Evolutionary conservation across 2,113 vertebrate genomes (phyloP).

Genomic region (Podarcis raffonei): DNA sequence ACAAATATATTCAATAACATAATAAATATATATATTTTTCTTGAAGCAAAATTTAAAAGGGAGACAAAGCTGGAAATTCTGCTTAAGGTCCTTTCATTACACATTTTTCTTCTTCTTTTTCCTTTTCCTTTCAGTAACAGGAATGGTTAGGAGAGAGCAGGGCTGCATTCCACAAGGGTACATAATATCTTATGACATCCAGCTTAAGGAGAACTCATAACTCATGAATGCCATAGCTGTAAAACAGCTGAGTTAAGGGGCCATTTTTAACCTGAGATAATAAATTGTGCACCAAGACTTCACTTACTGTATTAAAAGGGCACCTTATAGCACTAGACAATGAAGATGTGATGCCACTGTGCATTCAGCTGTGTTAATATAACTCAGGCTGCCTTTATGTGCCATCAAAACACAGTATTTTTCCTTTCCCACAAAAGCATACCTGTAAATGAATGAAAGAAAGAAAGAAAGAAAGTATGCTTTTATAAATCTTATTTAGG

Average conservation of each 20-base stretch:
- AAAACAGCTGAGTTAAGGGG: conserved; percentile 33
- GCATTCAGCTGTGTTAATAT: conserved; percentile 7
- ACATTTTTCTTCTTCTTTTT: conserved; percentile 8
- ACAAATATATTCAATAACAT: neutral
- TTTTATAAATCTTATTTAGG: neutral
- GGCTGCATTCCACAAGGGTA: neutral
- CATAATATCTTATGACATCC: conserved; percentile 46
- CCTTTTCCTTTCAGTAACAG: neutral
- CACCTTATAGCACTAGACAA: conserved; percentile 1
- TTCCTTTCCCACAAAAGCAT: conserved; percentile 4
- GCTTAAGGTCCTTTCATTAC: neutral
- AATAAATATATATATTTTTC: neutral
- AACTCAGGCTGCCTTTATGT: conserved; percentile 1
- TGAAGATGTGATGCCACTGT: neutral
- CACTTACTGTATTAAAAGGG: neutral
- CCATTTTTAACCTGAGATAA: conserved; percentile 23
- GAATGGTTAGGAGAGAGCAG: conserved; percentile 6
- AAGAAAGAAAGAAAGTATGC: neutral
- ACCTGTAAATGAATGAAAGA: neutral
- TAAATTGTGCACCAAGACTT: conserved; percentile 26
- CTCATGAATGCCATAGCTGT: neutral
- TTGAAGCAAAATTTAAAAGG: neutral
- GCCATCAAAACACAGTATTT: neutral
- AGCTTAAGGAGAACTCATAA: conserved; percentile 49
- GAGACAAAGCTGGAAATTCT: neutral